Conservation (phyloP, 2,113 vertebrate species). For the Ellobius talpinus region DNA sequence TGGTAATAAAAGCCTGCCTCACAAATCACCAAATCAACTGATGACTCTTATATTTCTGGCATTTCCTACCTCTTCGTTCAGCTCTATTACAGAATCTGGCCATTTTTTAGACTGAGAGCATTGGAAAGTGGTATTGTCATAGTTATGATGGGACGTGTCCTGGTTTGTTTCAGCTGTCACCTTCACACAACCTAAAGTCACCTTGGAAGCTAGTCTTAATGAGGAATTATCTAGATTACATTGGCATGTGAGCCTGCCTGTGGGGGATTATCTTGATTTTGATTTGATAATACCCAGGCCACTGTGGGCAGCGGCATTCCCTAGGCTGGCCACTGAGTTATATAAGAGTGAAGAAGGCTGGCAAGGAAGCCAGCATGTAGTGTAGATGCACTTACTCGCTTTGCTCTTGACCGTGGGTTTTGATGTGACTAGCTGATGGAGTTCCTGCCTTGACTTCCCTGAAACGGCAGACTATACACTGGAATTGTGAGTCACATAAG, state of each 20-base stretch:
- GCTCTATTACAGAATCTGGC: neutral
- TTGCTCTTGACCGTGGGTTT: neutral
- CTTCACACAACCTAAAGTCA: neutral
- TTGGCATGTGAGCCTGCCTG: too few relatives aligned
- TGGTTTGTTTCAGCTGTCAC: slow-evolving; percentile 36
- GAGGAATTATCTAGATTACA: neutral
- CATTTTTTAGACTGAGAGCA: slow-evolving; percentile 23
- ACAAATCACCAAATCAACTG: neutral
- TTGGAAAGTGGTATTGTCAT: neutral
- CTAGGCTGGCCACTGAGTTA: neutral
- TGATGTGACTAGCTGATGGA: neutral
- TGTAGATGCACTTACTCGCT: too few relatives aligned
- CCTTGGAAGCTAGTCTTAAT: neutral
- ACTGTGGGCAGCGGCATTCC: neutral
- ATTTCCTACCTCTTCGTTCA: neutral
- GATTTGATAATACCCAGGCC: too few relatives aligned
- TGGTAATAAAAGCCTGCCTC: neutral
- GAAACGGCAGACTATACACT: neutral
- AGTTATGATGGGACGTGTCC: neutral
- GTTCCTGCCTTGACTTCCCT: neutral
- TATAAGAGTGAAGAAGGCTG: neutral
- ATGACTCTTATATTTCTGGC: neutral
- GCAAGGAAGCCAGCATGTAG: neutral
- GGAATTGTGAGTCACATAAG: neutral
- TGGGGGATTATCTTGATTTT: neutral